Conservation (phyloP, 1,140 invertebrate genomes). For the Gryon sp. region DNA sequence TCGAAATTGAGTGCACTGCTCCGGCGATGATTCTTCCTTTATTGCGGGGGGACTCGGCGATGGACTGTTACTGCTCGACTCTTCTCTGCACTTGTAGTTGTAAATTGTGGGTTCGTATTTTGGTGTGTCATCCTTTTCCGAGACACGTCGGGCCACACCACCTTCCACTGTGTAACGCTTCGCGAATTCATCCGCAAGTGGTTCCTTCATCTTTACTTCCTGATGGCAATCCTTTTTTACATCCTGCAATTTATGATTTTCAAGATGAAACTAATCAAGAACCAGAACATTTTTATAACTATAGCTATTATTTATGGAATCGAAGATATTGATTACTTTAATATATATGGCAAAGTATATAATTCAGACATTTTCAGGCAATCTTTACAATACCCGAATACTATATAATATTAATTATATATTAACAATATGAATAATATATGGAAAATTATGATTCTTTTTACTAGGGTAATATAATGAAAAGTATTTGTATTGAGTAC, state of each 20-base stretch:
- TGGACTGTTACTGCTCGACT: conserved; percentile 73
- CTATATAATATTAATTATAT: too few relatives aligned
- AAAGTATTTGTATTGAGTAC: too few relatives aligned
- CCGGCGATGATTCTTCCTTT: conserved; percentile 70
- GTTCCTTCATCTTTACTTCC: conserved; percentile 69
- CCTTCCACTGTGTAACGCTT: conserved; percentile 75
- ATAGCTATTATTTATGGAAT: too few relatives aligned
- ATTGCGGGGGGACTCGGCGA: conserved; percentile 73
- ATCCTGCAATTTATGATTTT: conserved; percentile 67
- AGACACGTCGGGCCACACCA: conserved; percentile 70
- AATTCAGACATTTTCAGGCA: too few relatives aligned
- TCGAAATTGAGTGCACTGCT: conserved; percentile 63
- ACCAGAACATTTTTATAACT: too few relatives aligned
- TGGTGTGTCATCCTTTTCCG: conserved; percentile 72
- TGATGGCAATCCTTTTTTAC: conserved; percentile 70
- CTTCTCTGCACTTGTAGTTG: conserved; percentile 74
- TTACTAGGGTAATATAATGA: too few relatives aligned
- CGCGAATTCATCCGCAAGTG: conserved; percentile 72
- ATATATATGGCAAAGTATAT: too few relatives aligned
- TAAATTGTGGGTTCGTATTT: conserved; percentile 76
- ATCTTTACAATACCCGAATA: too few relatives aligned
- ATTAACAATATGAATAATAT: too few relatives aligned
- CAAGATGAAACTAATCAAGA: too few relatives aligned
- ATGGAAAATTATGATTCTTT: too few relatives aligned
- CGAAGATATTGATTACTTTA: too few relatives aligned